These are phyloP conservation scores for Papilio gigon DNA, from an alignment of 2,888 invertebrate species.

Conservation along the genomic window DNA sequence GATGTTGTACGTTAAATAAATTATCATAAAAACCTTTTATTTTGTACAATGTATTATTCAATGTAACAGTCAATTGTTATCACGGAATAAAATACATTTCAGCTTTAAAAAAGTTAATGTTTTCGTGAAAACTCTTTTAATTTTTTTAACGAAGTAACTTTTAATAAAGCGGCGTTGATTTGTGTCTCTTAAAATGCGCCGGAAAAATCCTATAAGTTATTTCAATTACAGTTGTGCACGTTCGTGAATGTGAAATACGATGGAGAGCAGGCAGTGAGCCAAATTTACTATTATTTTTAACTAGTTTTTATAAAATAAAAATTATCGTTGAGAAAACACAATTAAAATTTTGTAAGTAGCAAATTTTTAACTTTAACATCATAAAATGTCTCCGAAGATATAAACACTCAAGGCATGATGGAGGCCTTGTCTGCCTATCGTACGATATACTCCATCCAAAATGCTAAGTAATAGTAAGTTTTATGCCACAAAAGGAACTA, in stretches of 20 bases:
- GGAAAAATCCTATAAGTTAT: conserved; percentile 25
- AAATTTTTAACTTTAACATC: background rate
- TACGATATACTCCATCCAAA: too few species aligned
- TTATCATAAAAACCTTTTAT: background rate
- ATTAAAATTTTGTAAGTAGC: background rate
- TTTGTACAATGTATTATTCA: too few species aligned
- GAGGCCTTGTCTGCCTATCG: too few species aligned
- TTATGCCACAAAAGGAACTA: too few species aligned
- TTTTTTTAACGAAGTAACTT: conserved; percentile 19
- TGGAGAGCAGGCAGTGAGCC: conserved; percentile 17
- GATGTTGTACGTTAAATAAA: background rate
- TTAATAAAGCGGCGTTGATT: conserved; percentile 18
- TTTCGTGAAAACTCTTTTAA: background rate
- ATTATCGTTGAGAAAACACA: background rate
- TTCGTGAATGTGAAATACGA: conserved; percentile 21
- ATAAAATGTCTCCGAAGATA: background rate
- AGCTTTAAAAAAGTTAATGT: background rate
- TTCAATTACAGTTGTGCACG: conserved; percentile 25
- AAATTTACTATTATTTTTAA: conserved; percentile 24
- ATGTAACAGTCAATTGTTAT: background rate
- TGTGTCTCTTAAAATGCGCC: conserved; percentile 16
- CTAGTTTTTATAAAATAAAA: conserved; percentile 6
- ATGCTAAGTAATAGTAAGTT: too few species aligned
- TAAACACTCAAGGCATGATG: too few species aligned
- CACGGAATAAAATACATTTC: background rate